These are phyloP conservation scores for Sebastiscus albofasciatus DNA, from an alignment of 2,797 vertebrate genomes.

Conservation along the genomic window DNA sequence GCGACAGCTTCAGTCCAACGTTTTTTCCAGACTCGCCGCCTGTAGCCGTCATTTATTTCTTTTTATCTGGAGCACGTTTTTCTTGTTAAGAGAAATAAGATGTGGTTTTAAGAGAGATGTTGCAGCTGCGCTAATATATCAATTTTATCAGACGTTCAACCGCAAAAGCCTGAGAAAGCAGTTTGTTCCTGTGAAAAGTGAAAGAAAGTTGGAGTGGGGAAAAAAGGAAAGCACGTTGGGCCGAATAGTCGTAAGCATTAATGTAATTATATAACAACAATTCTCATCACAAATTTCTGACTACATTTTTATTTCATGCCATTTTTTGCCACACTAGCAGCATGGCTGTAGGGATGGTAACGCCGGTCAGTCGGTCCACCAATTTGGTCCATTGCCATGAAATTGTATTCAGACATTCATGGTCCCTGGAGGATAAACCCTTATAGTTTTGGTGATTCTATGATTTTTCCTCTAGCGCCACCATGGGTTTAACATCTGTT, in stretches of 20 bases:
- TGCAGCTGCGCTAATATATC: conserved; percentile 4
- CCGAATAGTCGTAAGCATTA: neutral
- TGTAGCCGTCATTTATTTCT: conserved; percentile 18
- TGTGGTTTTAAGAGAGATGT: conserved; percentile 18
- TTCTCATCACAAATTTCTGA: neutral
- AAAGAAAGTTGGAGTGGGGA: neutral
- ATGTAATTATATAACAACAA: neutral
- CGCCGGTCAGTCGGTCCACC: no score
- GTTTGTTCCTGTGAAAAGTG: neutral
- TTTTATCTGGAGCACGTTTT: conserved; percentile 15
- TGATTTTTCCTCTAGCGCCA: neutral
- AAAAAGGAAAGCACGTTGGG: neutral
- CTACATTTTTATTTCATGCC: neutral
- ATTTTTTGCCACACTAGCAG: neutral
- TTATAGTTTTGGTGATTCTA: neutral
- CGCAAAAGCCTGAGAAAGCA: neutral
- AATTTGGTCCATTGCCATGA: no score
- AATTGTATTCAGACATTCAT: neutral
- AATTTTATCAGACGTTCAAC: conserved; percentile 1
- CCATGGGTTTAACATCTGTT: neutral
- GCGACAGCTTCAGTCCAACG: conserved; percentile 3
- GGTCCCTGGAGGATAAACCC: neutral
- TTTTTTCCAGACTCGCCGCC: conserved; percentile 19
- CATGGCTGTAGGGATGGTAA: neutral
- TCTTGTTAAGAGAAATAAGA: conserved; percentile 10